Conservation (phyloP, 2,888 invertebrate species). For the Polymixis lichenea region DNA sequence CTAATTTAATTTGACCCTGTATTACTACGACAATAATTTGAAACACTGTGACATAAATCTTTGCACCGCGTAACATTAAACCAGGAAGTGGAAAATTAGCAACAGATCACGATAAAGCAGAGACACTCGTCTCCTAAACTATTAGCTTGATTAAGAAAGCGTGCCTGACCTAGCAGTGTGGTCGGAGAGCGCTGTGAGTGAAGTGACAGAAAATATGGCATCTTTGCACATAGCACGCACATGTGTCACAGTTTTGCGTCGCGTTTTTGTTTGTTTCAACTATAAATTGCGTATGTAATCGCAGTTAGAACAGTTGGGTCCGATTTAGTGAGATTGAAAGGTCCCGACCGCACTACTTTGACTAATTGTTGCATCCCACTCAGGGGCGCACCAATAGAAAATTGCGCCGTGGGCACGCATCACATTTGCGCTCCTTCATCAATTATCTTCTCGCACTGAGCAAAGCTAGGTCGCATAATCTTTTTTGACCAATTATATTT, state of each 20-base stretch:
- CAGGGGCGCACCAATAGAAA: no score
- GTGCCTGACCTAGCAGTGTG: conserved; percentile 49
- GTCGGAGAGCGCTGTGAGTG: conserved; percentile 7
- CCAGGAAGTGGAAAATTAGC: conserved; percentile 51
- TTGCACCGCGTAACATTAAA: conserved; percentile 9
- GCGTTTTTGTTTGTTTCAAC: background rate
- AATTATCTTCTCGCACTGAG: no score
- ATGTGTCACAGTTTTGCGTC: conserved; percentile 4
- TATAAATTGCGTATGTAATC: no score
- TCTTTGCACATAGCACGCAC: conserved; percentile 12
- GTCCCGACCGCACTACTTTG: no score
- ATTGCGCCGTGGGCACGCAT: no score
- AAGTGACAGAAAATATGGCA: conserved; percentile 18
- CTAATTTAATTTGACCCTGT: no score
- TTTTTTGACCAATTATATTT: no score
- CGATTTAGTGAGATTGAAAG: no score
- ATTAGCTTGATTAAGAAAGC: conserved; percentile 65
- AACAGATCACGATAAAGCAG: conserved; percentile 45
- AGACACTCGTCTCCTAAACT: conserved; percentile 53
- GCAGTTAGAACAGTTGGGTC: no score
- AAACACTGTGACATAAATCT: conserved; percentile 6
- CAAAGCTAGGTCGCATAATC: no score
- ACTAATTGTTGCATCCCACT: no score
- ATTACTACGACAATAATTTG: background rate
- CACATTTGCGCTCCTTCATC: no score